These are phyloP conservation scores for Corydoras sp. DNA, from an alignment of 2,113 vertebrate genomes.

Conservation along the genomic window DNA sequence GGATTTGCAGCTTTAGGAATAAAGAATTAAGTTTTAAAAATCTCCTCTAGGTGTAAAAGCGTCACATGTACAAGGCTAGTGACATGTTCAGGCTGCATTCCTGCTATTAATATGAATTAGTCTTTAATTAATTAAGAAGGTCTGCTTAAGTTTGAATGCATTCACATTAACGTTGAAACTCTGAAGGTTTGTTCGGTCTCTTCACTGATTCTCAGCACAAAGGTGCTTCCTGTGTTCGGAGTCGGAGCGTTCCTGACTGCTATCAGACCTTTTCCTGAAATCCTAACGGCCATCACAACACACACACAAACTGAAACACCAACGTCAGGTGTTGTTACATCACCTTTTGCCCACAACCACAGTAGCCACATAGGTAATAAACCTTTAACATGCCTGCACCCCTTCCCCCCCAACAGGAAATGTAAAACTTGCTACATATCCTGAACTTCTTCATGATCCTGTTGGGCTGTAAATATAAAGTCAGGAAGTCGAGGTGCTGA, in stretches of 20 bases:
- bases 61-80: too few species aligned
- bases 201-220: constrained; percentile 24
- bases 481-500: constrained; percentile 10
- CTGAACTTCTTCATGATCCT: constrained; percentile 4
- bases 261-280: constrained; percentile 67
- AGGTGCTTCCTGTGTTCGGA: constrained; percentile 44
- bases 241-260: constrained; percentile 37
- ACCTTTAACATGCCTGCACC: constrained; percentile 56
- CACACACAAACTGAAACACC: constrained; percentile 46
- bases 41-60: too few species aligned
- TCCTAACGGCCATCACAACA: constrained; percentile 60
- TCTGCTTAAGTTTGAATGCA: too few species aligned
- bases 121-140: too few species aligned
- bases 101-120: too few species aligned
- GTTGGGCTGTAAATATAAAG: background rate
- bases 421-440: constrained; percentile 11
- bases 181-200: too few species aligned
- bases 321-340: constrained; percentile 77
- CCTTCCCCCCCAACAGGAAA: constrained; percentile 47
- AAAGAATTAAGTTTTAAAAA: too few species aligned
- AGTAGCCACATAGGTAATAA: constrained; percentile 53
- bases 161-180: too few species aligned
- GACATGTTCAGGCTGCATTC: too few species aligned
- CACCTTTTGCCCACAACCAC: constrained; percentile 56
- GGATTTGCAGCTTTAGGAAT: too few species aligned